These are phyloP conservation scores for Phenganax subtilis DNA, from an alignment of 92 coral and sea anemone genomes.

Conservation along the genomic window DNA sequence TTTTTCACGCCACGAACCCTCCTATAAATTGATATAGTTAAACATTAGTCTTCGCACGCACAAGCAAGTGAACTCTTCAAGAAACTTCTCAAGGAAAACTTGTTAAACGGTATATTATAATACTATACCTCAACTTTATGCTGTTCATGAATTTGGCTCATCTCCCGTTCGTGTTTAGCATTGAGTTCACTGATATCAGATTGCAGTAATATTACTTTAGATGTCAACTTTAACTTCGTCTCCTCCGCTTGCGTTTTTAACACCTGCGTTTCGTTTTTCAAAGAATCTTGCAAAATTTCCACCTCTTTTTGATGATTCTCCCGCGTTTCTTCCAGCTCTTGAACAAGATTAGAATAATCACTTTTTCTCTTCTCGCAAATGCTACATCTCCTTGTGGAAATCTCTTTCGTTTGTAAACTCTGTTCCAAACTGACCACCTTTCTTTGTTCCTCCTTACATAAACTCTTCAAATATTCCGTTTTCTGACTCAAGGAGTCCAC, in stretches of 20 bases:
- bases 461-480: conserved; percentile 60
- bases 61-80: no score
- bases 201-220: conserved; percentile 88
- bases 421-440: conserved; percentile 58
- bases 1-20: conserved; percentile 1
- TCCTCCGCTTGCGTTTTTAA: conserved; percentile 75
- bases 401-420: conserved; percentile 17
- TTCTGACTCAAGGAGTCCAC: conserved; percentile 62
- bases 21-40: neutral
- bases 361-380: neutral
- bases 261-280: conserved; percentile 66
- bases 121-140: conserved; percentile 59
- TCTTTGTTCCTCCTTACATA: conserved; percentile 57
- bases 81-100: neutral
- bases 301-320: conserved; percentile 65
- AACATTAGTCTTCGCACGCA: no score
- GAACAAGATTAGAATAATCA: conserved; percentile 37
- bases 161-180: conserved; percentile 69
- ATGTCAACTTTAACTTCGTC: conserved; percentile 74
- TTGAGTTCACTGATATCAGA: conserved; percentile 94
- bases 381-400: conserved; percentile 20
- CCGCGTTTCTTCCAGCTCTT: conserved; percentile 67
- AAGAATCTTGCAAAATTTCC: conserved; percentile 73
- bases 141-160: conserved; percentile 60
- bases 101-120: neutral